These are phyloP conservation scores for Kryptolebias ocellatus DNA, from an alignment of 2,797 vertebrate genomes.

Conservation along the genomic window DNA sequence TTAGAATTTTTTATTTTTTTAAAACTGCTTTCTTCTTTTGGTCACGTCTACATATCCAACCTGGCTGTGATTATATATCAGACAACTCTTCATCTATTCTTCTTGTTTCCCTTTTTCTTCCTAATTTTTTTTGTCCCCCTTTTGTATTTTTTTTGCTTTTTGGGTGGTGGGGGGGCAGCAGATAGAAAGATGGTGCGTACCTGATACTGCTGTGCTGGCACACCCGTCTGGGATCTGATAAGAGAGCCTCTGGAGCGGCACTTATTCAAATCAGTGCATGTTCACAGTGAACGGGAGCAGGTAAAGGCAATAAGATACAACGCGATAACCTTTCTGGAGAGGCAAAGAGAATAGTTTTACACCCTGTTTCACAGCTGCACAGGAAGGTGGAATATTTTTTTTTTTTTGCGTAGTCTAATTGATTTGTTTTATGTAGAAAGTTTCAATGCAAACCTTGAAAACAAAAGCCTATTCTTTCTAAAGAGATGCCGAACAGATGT, in stretches of 20 bases:
- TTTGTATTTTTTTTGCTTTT: constrained; percentile 18
- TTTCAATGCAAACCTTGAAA: constrained; percentile 13
- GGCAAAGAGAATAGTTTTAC: constrained; percentile 69
- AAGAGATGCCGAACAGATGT: not conserved
- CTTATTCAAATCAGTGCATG: constrained; percentile 83
- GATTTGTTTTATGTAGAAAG: constrained; percentile 62
- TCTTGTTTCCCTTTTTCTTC: constrained; percentile 24
- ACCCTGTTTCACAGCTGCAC: constrained; percentile 64
- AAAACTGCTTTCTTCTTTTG: constrained; percentile 46
- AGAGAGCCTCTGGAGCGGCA: constrained; percentile 76
- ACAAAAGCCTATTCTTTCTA: constrained; percentile 26
- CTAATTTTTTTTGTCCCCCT: constrained; percentile 11
- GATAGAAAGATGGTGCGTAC: constrained; percentile 68
- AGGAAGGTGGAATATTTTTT: constrained; percentile 48
- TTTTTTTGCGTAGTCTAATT: constrained; percentile 56
- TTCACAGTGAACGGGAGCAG: constrained; percentile 80
- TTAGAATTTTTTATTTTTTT: constrained; percentile 28
- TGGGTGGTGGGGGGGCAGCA: not conserved
- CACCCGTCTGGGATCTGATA: constrained; percentile 80
- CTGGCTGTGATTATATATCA: constrained; percentile 71
- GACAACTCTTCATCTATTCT: constrained; percentile 31
- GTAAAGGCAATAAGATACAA: constrained; percentile 80
- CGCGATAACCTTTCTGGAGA: constrained; percentile 77
- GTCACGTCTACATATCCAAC: constrained; percentile 65
- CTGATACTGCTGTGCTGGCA: constrained; percentile 79